phyloP scores from a whole-genome alignment of 2,888 invertebrate species.

The Limnephilus marmoratus region DNA sequence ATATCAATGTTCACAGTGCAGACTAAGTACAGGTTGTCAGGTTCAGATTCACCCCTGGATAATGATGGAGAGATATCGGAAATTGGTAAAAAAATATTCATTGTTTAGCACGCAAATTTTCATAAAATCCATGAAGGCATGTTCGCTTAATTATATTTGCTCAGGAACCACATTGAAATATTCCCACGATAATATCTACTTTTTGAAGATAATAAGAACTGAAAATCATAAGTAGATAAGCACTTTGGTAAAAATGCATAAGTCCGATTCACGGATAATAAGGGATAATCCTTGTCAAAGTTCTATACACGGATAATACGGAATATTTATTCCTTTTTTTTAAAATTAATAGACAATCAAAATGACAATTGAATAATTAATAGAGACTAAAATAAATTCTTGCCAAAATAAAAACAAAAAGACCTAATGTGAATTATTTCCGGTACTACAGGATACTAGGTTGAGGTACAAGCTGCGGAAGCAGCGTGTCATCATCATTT shows the following conservation, averaged over 20 bases:
- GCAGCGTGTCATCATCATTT: too few species aligned
- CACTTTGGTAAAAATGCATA: neutral
- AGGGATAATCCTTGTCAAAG: too few species aligned
- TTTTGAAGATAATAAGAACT: neutral
- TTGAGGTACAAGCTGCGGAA: too few species aligned
- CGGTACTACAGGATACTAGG: too few species aligned
- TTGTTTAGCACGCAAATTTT: slow-evolving; percentile 8
- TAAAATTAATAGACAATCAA: too few species aligned
- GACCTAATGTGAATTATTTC: neutral
- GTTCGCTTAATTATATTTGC: neutral
- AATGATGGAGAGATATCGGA: neutral
- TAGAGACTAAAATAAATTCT: too few species aligned
- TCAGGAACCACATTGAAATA: neutral
- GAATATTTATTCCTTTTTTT: too few species aligned
- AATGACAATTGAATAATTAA: too few species aligned
- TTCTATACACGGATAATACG: too few species aligned
- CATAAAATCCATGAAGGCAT: neutral
- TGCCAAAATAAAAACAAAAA: too few species aligned
- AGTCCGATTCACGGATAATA: too few species aligned
- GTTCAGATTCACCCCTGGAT: slow-evolving; percentile 7
- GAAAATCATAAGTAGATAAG: neutral
- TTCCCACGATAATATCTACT: neutral
- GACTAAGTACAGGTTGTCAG: neutral
- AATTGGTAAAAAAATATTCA: neutral
- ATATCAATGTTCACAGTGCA: slow-evolving; percentile 55